Base-by-base conservation (phyloP, 2,888 invertebrate genomes). In the Lagria hirta region DNA sequence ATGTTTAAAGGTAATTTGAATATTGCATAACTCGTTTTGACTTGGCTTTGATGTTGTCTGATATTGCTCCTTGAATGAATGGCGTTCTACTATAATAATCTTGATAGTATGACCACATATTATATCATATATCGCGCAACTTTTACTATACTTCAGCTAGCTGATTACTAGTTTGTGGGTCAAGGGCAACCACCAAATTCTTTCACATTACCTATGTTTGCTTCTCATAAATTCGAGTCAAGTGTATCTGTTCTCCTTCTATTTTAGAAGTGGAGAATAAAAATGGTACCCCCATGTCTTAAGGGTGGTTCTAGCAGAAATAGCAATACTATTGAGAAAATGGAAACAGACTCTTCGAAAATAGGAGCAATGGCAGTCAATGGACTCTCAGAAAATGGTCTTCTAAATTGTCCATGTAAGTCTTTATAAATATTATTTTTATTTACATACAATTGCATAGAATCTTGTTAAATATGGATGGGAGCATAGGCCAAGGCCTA, bases 231-330 rank as follows among this genome's bases (percentile, higher is more conserved):
- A 26, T 23, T 32, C 15, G 7, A 14, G 5, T 20, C 17, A 13
- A 12, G 12, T 8, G 15, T 17, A 30, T 29, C 2, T 30, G 28
- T 17, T 24, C 30, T 21, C 5, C n/a, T n/a, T n/a, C 5, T 22
- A 11, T 49, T 49, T 22, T 26, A 49, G 48, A 20, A 23, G 16
- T 30, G 15, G 32, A 24, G 34, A 8, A 10, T 32, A 43, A 40
- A 43, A 18, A 78, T 78, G 77, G 75, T 75, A 55, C 76, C 76
- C 46, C 73, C 75, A 62, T 72, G 68, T 57, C 74, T 73, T 74
- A 76, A 77, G 62, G 72, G 73, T 57, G 73, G 72, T 63, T 62
- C 73, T 46, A 63, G 64, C 43, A 56, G 56, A 49, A 58, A 61
- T 44, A 54, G 64, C 43, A 56, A 57, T 50, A 58, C 62, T 44